A percentile compares a stretch with the other conserved stretches of the same genome.
Conservation (phyloP, 2,113 vertebrate genomes). For the Mesoclemmys tuberculata region DNA sequence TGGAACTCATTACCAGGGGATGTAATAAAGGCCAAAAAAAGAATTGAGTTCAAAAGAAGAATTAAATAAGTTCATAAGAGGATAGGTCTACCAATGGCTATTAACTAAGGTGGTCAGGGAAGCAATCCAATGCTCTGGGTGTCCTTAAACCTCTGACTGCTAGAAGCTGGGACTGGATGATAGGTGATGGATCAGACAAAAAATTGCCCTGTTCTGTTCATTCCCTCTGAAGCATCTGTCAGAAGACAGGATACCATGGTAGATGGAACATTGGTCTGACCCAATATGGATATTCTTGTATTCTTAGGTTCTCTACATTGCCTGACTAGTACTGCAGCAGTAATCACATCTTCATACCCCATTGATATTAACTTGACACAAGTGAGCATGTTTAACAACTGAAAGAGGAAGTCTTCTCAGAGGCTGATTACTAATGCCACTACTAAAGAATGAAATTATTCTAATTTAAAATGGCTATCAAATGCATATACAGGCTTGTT, state of each 20-base stretch:
- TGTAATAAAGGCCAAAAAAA: not conserved
- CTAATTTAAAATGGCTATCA: not conserved
- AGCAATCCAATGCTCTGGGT: not conserved
- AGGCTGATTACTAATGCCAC: not conserved
- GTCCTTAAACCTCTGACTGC: not conserved
- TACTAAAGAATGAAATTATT: not conserved
- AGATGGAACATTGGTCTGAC: not conserved
- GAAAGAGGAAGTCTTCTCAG: not conserved
- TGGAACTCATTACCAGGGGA: not conserved
- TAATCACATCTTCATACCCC: not conserved
- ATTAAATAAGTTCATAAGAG: not conserved
- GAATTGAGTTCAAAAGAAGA: not conserved
- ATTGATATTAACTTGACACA: not conserved
- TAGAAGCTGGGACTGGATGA: not conserved
- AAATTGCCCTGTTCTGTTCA: not conserved
- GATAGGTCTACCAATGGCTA: not conserved
- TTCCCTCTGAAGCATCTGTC: not conserved
- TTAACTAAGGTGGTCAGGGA: not conserved
- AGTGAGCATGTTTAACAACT: not conserved
- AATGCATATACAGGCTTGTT: not conserved
- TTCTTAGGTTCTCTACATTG: not conserved
- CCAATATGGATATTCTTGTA: not conserved
- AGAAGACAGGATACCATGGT: not conserved
- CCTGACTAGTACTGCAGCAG: not conserved
- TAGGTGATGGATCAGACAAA: not conserved